Evolutionary conservation across 30 jellyfish, hydroid and myxozoan species (phyloP).

Genomic region (Hydractinia symbiolongicarpus): DNA sequence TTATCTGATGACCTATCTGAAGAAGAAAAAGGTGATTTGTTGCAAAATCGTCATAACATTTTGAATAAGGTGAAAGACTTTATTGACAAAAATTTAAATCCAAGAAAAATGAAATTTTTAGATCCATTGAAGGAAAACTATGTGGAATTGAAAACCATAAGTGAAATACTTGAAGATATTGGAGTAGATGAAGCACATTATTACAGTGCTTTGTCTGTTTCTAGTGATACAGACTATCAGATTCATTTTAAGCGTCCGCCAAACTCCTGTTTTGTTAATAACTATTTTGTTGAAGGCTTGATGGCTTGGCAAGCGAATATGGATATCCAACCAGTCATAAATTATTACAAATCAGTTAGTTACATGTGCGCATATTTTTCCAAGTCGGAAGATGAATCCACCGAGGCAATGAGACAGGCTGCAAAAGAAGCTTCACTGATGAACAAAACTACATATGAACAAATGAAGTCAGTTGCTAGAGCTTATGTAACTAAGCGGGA

Average conservation of each 20-base stretch:
- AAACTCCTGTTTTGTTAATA: no score
- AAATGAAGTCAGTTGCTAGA: slow-evolving; percentile 2
- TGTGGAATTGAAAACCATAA: neutral
- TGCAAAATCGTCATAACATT: neutral
- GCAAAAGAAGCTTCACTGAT: neutral
- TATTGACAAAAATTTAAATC: neutral
- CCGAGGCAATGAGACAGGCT: slow-evolving; percentile 6
- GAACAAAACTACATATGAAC: neutral
- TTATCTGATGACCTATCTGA: no score
- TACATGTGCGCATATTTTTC: neutral
- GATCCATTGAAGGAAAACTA: slow-evolving; percentile 1
- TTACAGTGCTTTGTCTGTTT: neutral
- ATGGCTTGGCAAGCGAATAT: no score
- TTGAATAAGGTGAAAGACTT: neutral
- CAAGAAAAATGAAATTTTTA: neutral
- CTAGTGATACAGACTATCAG: neutral
- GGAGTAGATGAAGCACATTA: neutral
- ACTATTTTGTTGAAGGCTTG: neutral
- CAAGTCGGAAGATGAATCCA: neutral
- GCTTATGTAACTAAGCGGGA: neutral
- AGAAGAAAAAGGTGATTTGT: neutral
- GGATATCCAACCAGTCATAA: neutral
- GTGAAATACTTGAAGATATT: neutral
- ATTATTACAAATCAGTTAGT: neutral
- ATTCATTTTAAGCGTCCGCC: neutral